These are phyloP conservation scores for Mionectes macconnelli DNA, from an alignment of 2,113 vertebrate genomes.

Conservation along the genomic window DNA sequence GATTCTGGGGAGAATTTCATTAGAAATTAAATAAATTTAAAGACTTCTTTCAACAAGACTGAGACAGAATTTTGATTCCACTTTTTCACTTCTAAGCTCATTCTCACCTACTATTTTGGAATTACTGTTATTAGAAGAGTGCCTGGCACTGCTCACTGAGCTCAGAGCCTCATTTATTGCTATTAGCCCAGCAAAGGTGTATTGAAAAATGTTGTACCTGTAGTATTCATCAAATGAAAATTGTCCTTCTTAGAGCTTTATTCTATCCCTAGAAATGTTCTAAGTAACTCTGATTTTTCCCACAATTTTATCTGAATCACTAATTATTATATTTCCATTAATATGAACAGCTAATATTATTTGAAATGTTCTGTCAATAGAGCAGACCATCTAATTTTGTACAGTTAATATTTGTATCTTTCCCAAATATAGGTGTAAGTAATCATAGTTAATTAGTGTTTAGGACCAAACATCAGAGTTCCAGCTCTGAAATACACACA, in stretches of 20 bases:
- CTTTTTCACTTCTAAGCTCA: background rate
- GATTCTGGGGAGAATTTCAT: background rate
- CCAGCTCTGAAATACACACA: background rate
- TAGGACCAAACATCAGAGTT: background rate
- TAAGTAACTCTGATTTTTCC: slow-evolving; percentile 1
- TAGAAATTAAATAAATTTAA: background rate
- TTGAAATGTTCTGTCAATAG: background rate
- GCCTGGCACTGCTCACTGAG: background rate
- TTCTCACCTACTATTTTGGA: background rate
- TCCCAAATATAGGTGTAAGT: background rate
- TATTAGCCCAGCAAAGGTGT: slow-evolving; percentile 18
- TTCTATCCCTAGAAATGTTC: slow-evolving; percentile 1
- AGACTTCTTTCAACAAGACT: background rate
- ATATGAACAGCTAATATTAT: background rate
- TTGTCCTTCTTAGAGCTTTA: slow-evolving; percentile 6
- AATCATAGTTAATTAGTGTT: background rate
- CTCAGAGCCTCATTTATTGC: slow-evolving; percentile 15
- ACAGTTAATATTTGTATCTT: background rate
- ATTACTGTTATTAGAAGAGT: slow-evolving; percentile 31
- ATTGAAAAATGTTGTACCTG: slow-evolving; percentile 22
- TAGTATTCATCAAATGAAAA: slow-evolving; percentile 37
- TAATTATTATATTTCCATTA: slow-evolving; percentile 28
- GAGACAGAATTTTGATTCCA: background rate
- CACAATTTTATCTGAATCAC: background rate
- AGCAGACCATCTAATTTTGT: background rate